These are phyloP conservation scores for Brachionus sp. DNA, from an alignment of 1,140 invertebrate genomes.

Conservation along the genomic window DNA sequence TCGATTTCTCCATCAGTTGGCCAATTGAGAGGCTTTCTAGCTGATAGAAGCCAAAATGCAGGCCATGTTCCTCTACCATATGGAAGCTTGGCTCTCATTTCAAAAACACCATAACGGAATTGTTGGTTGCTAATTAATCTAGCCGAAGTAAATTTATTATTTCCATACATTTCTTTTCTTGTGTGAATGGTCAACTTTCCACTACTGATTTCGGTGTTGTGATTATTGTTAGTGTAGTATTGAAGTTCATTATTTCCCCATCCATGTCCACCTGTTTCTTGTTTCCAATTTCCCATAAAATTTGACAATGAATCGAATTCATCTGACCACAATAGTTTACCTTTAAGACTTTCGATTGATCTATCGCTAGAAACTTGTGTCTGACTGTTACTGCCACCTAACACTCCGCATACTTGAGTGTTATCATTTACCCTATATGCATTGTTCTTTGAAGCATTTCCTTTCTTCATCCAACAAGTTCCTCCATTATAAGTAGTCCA, in stretches of 20 bases:
- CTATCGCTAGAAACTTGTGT: too few relatives aligned
- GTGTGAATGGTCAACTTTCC: slow-evolving; percentile 29
- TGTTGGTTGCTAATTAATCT: not conserved
- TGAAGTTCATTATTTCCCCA: slow-evolving; percentile 46
- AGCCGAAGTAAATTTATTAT: slow-evolving; percentile 36
- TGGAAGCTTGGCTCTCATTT: slow-evolving; percentile 44
- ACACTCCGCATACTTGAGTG: too few relatives aligned
- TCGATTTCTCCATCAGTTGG: slow-evolving; percentile 47
- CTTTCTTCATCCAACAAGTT: too few relatives aligned
- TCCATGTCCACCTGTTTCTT: slow-evolving; percentile 44
- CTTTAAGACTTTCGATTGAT: slow-evolving; percentile 7
- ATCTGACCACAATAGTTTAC: slow-evolving; percentile 46
- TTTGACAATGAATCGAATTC: slow-evolving; percentile 46
- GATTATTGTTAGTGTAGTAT: slow-evolving; percentile 24
- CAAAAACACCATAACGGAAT: slow-evolving; percentile 42
- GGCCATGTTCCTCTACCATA: slow-evolving; percentile 46
- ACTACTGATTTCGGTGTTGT: not conserved
- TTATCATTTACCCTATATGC: too few relatives aligned
- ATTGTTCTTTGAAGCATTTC: too few relatives aligned
- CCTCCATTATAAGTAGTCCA: too few relatives aligned
- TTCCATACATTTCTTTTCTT: not conserved
- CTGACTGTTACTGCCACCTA: too few relatives aligned
- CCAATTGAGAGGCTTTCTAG: slow-evolving; percentile 34
- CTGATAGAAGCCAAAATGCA: slow-evolving; percentile 46
- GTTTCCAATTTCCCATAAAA: slow-evolving; percentile 43